Base-by-base conservation (phyloP, 2,888 invertebrate genomes). In the Reticulitermes lucifugus region DNA sequence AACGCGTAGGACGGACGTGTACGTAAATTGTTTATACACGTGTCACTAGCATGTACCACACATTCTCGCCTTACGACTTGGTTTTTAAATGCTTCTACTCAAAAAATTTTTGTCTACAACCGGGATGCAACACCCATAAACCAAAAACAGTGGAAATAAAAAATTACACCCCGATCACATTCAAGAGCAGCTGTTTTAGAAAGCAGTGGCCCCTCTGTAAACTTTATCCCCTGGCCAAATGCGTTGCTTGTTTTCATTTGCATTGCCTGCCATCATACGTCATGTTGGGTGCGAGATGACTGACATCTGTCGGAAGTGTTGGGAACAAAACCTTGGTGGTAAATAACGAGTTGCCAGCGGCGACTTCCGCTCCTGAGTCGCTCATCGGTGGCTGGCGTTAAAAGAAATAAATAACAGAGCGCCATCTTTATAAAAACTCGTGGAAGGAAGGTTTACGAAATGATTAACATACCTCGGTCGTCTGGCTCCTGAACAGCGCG, bases 261-360 rank as follows among this genome's bases (percentile, higher is more conserved):
- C 65, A 65, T 65, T 65, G 65, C 65, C 65, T 65, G 65, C 65
- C 65, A 65, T 65, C 65, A 65, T 65, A 65, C 65, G 65, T 65
- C 65, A 65, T 65, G 65, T 65, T 65, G 65, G 60, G 41, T 22
- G 35, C 65, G 70, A 81, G 81, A 81, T 81, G 81, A 81, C 81
- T 81, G 81, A 81, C 81, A 81, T 81, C 81, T 81, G 81, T 81
- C 81, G 81, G 81, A 65, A 81, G 65, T 80, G 59, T 55, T 79
- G 46, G 46, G 22, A 29, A 51, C 46, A 79, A 65, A 65, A 65
- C 65, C 65, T n/a, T 25, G 79, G 46, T 79, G 79, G 55, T 46
- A 79, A 79, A 79, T 60, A 80, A 80, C 59, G 59, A 25, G 59
- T 35, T 79, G 59, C 51, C 79, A n/a, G 55, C 35, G 60, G 41